Evolutionary conservation across 2,888 invertebrate genomes (phyloP).

Genomic region (Lasioglossum villosulum): DNA sequence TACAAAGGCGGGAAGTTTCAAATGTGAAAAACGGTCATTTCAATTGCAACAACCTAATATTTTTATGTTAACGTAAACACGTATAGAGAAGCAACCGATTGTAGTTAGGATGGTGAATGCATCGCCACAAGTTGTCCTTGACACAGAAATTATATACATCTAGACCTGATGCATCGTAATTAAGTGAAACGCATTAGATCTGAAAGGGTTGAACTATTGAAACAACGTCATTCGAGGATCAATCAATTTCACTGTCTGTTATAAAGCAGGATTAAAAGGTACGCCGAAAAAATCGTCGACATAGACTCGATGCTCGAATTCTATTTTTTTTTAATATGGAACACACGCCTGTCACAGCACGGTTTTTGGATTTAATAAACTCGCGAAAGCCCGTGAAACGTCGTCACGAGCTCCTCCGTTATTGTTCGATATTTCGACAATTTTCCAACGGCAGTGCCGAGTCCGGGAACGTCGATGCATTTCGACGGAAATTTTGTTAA

Average conservation of each 20-base stretch:
- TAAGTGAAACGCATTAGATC: no score
- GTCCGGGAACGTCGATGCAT: neutral
- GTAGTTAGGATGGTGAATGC: no score
- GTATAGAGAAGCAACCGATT: no score
- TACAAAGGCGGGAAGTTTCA: no score
- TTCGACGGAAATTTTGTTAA: constrained; percentile 13
- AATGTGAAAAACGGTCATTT: no score
- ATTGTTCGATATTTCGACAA: neutral
- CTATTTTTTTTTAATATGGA: neutral
- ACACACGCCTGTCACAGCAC: neutral
- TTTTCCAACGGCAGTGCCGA: neutral
- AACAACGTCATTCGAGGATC: neutral
- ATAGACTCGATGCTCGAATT: neutral
- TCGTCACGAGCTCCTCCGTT: neutral
- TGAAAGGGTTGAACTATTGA: no score
- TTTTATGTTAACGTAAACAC: no score
- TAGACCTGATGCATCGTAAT: no score
- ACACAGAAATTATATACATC: no score
- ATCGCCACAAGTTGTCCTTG: no score
- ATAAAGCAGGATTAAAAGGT: neutral
- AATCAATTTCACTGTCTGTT: neutral
- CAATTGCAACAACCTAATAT: no score
- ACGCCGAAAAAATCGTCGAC: neutral
- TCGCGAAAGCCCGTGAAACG: neutral
- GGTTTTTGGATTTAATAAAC: constrained; percentile 6